phyloP scores from a whole-genome alignment of 1,140 invertebrate species.

The Ectropis grisescens region DNA sequence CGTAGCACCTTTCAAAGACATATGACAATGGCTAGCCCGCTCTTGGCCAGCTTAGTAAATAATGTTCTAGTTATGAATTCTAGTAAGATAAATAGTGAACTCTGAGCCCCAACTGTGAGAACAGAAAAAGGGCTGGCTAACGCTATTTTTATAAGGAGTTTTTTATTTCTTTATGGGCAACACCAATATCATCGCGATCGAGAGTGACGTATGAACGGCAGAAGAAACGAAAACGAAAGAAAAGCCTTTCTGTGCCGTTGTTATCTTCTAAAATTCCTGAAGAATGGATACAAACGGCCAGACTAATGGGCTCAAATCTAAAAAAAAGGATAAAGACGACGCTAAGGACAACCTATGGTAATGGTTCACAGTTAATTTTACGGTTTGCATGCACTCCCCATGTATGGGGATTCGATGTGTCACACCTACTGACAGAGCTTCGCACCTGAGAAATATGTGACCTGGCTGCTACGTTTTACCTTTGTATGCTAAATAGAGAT shows the following conservation, averaged over 20 bases:
- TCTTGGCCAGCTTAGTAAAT: too few relatives aligned
- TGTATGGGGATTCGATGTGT: slow-evolving; percentile 67
- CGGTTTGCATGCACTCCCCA: slow-evolving; percentile 52
- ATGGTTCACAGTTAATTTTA: slow-evolving; percentile 55
- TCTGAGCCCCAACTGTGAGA: too few relatives aligned
- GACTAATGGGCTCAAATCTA: slow-evolving; percentile 73
- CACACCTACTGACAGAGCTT: slow-evolving; percentile 66
- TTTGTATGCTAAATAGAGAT: slow-evolving; percentile 49
- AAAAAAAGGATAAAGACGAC: slow-evolving; percentile 75
- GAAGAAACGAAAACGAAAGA: slow-evolving; percentile 67
- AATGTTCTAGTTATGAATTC: too few relatives aligned
- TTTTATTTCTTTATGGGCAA: slow-evolving; percentile 11
- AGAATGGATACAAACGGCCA: slow-evolving; percentile 71
- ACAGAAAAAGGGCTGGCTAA: too few relatives aligned
- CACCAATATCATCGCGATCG: slow-evolving; percentile 29
- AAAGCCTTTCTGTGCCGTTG: slow-evolving; percentile 70
- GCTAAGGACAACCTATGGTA: slow-evolving; percentile 78
- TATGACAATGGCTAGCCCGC: too few relatives aligned
- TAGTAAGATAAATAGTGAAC: too few relatives aligned
- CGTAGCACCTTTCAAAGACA: too few relatives aligned
- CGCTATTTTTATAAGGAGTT: too few relatives aligned
- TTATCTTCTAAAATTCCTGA: slow-evolving; percentile 68
- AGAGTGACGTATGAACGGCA: slow-evolving; percentile 68
- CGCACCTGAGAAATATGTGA: slow-evolving; percentile 63
- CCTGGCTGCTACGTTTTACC: slow-evolving; percentile 50